phyloP scores from a whole-genome alignment of 2,113 vertebrate genomes.

The Sturnira hondurensis region DNA sequence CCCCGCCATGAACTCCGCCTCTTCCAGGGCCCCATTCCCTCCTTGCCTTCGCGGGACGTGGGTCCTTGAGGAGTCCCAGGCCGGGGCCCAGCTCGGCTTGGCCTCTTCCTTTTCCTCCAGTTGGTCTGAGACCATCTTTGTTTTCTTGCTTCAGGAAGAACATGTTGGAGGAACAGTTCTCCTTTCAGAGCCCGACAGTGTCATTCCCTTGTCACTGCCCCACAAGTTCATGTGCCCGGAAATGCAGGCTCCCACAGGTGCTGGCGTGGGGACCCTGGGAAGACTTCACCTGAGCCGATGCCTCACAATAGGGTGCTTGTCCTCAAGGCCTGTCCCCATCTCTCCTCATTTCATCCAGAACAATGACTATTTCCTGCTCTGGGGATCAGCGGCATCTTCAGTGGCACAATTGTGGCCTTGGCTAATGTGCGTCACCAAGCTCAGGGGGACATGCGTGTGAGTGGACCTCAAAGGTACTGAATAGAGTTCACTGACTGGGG shows the following conservation, averaged over 20 bases:
- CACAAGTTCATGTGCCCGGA: not conserved
- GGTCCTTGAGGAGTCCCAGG: not conserved
- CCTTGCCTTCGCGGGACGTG: fast-evolving
- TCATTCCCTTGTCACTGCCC: not conserved
- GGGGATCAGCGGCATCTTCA: not conserved
- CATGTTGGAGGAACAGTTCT: not conserved
- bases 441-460: not conserved
- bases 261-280: not conserved
- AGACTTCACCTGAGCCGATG: fast-evolving
- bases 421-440: not conserved
- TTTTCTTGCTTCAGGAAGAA: not conserved
- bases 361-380: not conserved
- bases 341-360: not conserved
- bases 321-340: no score
- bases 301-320: not conserved
- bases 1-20: not conserved
- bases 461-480: fast-evolving
- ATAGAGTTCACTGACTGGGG: not conserved
- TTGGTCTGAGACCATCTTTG: not conserved
- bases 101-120: not conserved
- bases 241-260: not conserved
- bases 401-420: fast-evolving
- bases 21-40: no score
- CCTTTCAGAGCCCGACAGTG: not conserved
- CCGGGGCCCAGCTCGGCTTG: fast-evolving